Percentiles rank a stretch among this genome's conserved stretches.
phyloP scores from a whole-genome alignment of 1,140 invertebrate species.

The Schmidtea mediterranea region DNA sequence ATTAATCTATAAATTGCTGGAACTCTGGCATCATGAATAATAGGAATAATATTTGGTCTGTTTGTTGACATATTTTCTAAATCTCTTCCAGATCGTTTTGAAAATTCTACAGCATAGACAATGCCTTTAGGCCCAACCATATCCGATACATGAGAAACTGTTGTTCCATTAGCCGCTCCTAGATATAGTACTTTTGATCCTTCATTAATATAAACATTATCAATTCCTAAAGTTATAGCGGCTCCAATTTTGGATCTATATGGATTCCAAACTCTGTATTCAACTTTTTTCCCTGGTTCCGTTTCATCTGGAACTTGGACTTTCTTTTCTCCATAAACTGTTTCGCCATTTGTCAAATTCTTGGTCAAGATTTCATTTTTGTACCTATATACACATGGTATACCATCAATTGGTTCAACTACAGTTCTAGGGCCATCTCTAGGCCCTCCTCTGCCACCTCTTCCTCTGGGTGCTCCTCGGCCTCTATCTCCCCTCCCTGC shows the following conservation, averaged over 20 bases:
- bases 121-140: conserved; percentile 84
- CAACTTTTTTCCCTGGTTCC: conserved; percentile 48
- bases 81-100: conserved; percentile 74
- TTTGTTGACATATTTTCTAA: conserved; percentile 91
- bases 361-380: conserved; percentile 73
- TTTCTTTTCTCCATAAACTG: conserved; percentile 92
- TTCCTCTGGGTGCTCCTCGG: neutral
- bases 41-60: conserved; percentile 88
- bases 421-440: neutral
- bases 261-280: conserved; percentile 98
- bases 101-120: conserved; percentile 97
- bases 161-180: conserved; percentile 89
- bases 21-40: conserved; percentile 94
- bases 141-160: conserved; percentile 94
- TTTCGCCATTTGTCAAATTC: conserved; percentile 75
- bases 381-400: neutral
- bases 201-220: conserved; percentile 79
- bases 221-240: conserved; percentile 79
- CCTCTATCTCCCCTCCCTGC: neutral
- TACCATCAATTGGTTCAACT: neutral
- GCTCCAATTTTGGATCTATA: conserved; percentile 93
- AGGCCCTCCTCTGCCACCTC: neutral
- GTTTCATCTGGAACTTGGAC: conserved; percentile 53
- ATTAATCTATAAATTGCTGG: conserved; percentile 91
- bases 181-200: conserved; percentile 86